Evolutionary conservation across 1,140 invertebrate genomes (phyloP).

Genomic region (Bombus waltoni): DNA sequence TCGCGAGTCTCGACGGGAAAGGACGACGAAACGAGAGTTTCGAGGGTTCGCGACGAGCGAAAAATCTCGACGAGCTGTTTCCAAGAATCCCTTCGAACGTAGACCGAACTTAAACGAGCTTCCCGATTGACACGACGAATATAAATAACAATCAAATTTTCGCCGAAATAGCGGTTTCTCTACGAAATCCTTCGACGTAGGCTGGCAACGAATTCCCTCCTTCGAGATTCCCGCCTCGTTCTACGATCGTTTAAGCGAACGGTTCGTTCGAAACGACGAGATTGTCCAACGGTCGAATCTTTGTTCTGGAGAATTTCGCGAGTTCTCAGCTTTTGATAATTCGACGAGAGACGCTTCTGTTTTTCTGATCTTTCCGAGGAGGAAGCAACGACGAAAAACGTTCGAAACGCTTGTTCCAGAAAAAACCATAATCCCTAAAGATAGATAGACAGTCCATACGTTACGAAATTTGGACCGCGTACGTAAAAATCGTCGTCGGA

Average conservation of each 20-base stretch:
- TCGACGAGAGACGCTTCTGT: neutral
- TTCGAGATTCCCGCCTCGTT: neutral
- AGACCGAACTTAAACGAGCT: neutral
- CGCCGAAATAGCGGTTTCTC: neutral
- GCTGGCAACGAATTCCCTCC: neutral
- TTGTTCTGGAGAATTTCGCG: too few relatives aligned
- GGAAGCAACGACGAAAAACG: too few relatives aligned
- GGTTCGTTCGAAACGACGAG: neutral
- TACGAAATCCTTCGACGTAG: neutral
- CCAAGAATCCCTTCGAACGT: neutral
- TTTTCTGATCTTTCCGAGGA: too few relatives aligned
- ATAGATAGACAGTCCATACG: too few relatives aligned
- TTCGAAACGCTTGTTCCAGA: too few relatives aligned
- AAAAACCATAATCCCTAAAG: too few relatives aligned
- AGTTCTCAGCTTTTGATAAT: neutral
- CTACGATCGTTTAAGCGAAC: conserved; percentile 9
- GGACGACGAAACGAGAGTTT: conserved; percentile 15
- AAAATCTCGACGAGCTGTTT: neutral
- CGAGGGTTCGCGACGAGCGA: neutral
- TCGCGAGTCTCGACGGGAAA: neutral
- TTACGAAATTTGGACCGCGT: too few relatives aligned
- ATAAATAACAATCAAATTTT: conserved; percentile 35
- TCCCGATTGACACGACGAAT: neutral
- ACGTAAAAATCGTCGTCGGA: too few relatives aligned
- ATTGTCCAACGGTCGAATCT: neutral